These are phyloP conservation scores for Capitulum mitella DNA, from an alignment of 2,888 invertebrate species.

Conservation along the genomic window DNA sequence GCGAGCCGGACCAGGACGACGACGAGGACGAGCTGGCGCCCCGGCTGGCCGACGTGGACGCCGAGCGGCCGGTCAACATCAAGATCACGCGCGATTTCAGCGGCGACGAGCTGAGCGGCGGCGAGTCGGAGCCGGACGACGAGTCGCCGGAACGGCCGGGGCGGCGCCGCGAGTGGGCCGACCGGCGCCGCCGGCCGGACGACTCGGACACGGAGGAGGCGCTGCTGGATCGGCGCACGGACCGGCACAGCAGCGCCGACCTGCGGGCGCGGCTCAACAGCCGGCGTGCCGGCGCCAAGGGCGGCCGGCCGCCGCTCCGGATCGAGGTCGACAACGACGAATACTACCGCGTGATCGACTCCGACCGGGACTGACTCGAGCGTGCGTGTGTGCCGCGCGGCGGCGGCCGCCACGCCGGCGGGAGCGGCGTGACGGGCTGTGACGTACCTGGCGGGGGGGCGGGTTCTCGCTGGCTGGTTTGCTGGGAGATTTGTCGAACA, in stretches of 20 bases:
- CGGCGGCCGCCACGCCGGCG: not conserved
- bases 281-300: constrained; percentile 29
- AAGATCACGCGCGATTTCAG: constrained; percentile 25
- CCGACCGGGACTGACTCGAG: constrained; percentile 29
- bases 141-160: not conserved
- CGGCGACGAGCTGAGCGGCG: constrained; percentile 15
- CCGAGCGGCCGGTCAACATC: not conserved
- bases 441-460: too few relatives aligned
- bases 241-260: constrained; percentile 23
- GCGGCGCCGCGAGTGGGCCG: constrained; percentile 5
- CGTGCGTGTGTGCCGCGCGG: not conserved
- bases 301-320: constrained; percentile 36
- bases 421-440: too few relatives aligned
- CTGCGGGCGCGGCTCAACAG: constrained; percentile 27
- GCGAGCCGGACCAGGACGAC: not conserved
- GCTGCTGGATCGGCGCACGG: constrained; percentile 11
- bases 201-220: constrained; percentile 29
- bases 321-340: constrained; percentile 40
- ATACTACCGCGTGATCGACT: constrained; percentile 36
- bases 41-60: too few relatives aligned
- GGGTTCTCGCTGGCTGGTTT: too few relatives aligned
- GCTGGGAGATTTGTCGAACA: too few relatives aligned
- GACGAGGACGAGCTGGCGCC: constrained; percentile 1
- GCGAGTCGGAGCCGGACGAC: constrained; percentile 2
- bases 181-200: too few relatives aligned